phyloP scores from a whole-genome alignment of 2,888 invertebrate genomes.

The Athalia rosae region DNA sequence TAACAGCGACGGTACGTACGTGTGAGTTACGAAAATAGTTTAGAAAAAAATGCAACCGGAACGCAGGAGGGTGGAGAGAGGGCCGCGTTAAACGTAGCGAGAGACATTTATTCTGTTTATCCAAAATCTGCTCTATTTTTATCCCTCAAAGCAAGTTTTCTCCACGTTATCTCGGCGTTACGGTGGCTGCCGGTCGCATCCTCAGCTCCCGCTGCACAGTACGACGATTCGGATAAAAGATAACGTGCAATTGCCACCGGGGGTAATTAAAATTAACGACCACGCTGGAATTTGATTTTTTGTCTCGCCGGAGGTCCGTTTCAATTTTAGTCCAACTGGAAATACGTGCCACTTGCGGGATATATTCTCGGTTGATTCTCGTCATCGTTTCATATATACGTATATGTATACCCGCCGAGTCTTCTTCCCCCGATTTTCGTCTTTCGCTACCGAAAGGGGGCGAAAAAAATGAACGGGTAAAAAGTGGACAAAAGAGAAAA shows the following conservation, averaged over 20 bases:
- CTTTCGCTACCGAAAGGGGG: too few relatives aligned
- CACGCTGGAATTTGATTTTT: constrained; percentile 21
- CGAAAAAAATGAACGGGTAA: too few relatives aligned
- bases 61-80: constrained; percentile 15
- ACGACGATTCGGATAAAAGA: constrained; percentile 34
- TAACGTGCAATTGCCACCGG: constrained; percentile 20
- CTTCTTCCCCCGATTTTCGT: too few relatives aligned
- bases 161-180: constrained; percentile 13
- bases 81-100: constrained; percentile 44
- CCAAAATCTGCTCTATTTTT: constrained; percentile 46
- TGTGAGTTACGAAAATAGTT: constrained; percentile 16
- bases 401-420: too few relatives aligned
- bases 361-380: constrained; percentile 4
- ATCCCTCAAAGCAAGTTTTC: constrained; percentile 39
- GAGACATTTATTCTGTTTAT: constrained; percentile 47
- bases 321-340: constrained; percentile 19
- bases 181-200: constrained; percentile 9
- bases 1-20: not conserved
- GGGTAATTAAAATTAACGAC: constrained; percentile 44
- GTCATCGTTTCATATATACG: constrained; percentile 1
- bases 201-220: not conserved
- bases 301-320: constrained; percentile 35
- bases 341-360: too few relatives aligned
- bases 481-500: too few relatives aligned
- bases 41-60: constrained; percentile 16